These are phyloP conservation scores for Ernsta delagoae DNA, from an alignment of 2,888 invertebrate species.

Conservation along the genomic window DNA sequence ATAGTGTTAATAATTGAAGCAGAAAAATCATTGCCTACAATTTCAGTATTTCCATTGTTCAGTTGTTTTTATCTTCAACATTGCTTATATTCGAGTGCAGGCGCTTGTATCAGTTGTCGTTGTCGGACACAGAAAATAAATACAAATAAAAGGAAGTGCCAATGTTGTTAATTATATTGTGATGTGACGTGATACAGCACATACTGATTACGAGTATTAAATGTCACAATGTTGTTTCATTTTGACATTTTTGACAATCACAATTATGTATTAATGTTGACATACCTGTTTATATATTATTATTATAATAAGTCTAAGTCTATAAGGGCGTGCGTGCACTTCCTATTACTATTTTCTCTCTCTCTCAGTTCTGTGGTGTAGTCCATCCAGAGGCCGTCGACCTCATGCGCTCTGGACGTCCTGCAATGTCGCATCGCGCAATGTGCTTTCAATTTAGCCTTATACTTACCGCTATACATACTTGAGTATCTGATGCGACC, in stretches of 20 bases:
- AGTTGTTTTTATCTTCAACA: slow-evolving; percentile 15
- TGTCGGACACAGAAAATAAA: background rate
- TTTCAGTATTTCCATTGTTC: background rate
- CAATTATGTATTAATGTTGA: too few species aligned
- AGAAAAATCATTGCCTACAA: background rate
- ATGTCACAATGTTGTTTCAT: too few species aligned
- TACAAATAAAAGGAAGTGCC: background rate
- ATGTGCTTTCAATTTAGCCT: slow-evolving; percentile 30
- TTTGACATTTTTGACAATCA: too few species aligned
- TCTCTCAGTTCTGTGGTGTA: slow-evolving; percentile 60
- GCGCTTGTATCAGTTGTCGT: slow-evolving; percentile 55
- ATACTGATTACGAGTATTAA: too few species aligned
- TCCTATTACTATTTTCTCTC: background rate
- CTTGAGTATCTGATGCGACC: background rate
- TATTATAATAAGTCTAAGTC: too few species aligned
- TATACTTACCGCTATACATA: slow-evolving; percentile 1
- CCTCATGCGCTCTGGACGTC: slow-evolving; percentile 63
- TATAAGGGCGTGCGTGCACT: too few species aligned
- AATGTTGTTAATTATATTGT: background rate
- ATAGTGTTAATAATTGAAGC: too few species aligned
- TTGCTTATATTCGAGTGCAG: slow-evolving; percentile 15
- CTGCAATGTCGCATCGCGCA: slow-evolving; percentile 63
- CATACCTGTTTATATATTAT: too few species aligned
- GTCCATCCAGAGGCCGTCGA: slow-evolving; percentile 66
- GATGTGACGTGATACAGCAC: too few species aligned